Base-by-base conservation (phyloP, 2,113 vertebrate species). In the Narcine bancroftii region DNA sequence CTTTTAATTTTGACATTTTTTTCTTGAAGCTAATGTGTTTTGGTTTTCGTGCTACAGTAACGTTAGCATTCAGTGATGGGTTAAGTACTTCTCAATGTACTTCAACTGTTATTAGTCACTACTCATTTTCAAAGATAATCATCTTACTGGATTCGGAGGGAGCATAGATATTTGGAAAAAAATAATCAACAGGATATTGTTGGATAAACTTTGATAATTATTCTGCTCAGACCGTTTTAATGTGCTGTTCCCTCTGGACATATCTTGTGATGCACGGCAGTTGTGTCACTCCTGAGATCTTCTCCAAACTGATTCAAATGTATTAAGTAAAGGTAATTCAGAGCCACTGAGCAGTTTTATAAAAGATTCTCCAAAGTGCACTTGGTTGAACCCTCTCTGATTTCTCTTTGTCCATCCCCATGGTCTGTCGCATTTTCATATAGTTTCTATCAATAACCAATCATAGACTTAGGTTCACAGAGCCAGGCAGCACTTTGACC, bases 1-100 rank as follows among this genome's bases (percentile, higher is more conserved):
- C 81, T 85, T 39, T 85, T 85, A 33, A 85, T 60, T 87, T 87
- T 87, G 81, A 87, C 81, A 60, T 87, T 87, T 85, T 83, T 63
- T 56, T 60, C 53, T 69, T 11, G 81, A 87, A 36, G n/a, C 33
- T 87, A 60, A 87, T 87, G 81, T 87, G 53, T 56, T 87, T 63
- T 87, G n/a, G 13, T 36, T 60, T 87, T n/a, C 2, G 81, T 87
- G 56, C 56, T 60, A 21, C 33, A 56, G 81, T 60, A 63, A 87
- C 19, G 81, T 50, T 63, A 21, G 6, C 6, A 17, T 60, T 36
- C 81, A 19, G 53, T 19, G 15, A 15, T 24, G 53, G 60, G 53
- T 63, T 60, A 63, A 60, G 81, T 87, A 87, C 79, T 83, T 17
- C 79, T 83, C 50, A 53, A 0, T n/a, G 50, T 11, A 56, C 36